Percentiles rank a stretch among this genome's conserved stretches.
These are phyloP conservation scores for Clarias gariepinus DNA, from an alignment of 2,113 vertebrate genomes.

Conservation along the genomic window DNA sequence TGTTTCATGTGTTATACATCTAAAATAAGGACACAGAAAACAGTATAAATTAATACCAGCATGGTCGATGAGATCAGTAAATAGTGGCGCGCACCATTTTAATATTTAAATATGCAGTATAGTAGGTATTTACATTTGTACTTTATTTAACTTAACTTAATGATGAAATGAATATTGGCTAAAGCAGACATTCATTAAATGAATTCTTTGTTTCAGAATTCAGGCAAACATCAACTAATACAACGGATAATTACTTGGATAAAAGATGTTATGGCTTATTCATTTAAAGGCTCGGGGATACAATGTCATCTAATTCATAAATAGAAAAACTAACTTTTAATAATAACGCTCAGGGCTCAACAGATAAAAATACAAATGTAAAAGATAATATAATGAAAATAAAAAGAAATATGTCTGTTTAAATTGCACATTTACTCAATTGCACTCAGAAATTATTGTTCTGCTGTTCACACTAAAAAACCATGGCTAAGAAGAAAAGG, in stretches of 20 bases:
- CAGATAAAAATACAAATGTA: neutral
- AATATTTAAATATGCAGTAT: neutral
- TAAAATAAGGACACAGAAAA: neutral
- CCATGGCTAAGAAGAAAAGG: slow-evolving; percentile 1
- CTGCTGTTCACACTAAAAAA: neutral
- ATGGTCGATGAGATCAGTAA: neutral
- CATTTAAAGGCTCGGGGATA: neutral
- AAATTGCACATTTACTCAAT: neutral
- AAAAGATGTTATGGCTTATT: neutral
- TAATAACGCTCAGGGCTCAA: neutral
- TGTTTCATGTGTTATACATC: neutral
- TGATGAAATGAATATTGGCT: neutral
- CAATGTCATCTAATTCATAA: neutral
- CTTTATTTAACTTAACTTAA: neutral
- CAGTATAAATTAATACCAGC: neutral
- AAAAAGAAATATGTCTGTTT: neutral
- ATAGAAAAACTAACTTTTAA: neutral
- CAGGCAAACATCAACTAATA: neutral
- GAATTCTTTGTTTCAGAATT: neutral
- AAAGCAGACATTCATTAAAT: neutral
- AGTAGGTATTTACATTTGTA: neutral
- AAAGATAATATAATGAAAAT: neutral
- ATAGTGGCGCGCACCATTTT: neutral
- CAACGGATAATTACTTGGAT: neutral
- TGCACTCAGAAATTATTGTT: neutral